These are phyloP conservation scores for Piprites chloris DNA, from an alignment of 2,113 vertebrate genomes.

Conservation along the genomic window DNA sequence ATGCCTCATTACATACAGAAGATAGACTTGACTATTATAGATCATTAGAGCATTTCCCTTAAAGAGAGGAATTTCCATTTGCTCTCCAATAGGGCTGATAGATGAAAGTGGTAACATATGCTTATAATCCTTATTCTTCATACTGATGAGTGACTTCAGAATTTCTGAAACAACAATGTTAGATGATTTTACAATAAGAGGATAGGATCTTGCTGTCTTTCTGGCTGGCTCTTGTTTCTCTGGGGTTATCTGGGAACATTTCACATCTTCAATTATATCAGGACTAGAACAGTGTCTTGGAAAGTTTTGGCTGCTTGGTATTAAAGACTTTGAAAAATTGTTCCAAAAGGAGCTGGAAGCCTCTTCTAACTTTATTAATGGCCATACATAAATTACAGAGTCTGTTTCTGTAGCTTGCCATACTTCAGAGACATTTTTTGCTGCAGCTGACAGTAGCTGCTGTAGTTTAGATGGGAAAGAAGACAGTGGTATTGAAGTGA, in stretches of 20 bases:
- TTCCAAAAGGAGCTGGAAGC: neutral
- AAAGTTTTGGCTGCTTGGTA: neutral
- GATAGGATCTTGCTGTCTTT: neutral
- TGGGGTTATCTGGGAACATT: neutral
- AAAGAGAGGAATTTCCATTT: neutral
- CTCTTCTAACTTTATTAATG: neutral
- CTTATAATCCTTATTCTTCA: neutral
- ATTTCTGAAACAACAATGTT: neutral
- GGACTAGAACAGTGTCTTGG: neutral
- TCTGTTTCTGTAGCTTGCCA: neutral
- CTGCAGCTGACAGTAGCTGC: neutral
- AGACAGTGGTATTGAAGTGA: neutral
- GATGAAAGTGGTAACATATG: neutral
- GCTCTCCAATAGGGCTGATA: neutral
- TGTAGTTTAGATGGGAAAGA: conserved; percentile 10
- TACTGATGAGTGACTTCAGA: neutral
- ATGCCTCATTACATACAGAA: neutral
- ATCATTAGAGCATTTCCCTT: neutral
- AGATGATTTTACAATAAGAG: conserved; percentile 28
- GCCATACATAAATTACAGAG: conserved; percentile 18
- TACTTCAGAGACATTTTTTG: neutral
- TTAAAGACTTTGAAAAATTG: neutral
- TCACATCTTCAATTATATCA: neutral
- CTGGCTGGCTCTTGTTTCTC: neutral
- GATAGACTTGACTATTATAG: neutral